These are phyloP conservation scores for Xanthorhoe spadicearia DNA, from an alignment of 2,888 invertebrate species.

Conservation along the genomic window DNA sequence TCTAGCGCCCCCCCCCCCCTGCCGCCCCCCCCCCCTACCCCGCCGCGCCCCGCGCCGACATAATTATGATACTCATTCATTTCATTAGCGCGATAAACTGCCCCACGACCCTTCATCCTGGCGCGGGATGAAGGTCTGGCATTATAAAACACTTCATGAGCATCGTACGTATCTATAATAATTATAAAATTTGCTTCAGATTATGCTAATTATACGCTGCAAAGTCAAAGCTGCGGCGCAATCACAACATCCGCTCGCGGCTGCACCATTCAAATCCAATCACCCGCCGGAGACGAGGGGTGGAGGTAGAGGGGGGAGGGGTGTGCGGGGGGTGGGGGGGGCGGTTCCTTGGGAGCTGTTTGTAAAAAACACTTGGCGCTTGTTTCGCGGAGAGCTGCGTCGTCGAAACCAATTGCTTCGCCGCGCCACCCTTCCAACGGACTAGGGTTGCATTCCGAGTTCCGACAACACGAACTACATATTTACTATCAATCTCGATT, in stretches of 20 bases:
- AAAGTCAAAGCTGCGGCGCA: conserved; percentile 3
- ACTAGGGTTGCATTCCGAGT: not conserved
- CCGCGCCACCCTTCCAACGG: not conserved
- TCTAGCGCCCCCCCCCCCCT: not conserved
- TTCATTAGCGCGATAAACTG: conserved; percentile 10
- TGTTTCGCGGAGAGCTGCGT: conserved; percentile 7
- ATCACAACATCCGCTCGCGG: conserved; percentile 12
- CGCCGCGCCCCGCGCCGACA: not conserved
- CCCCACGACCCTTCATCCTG: not conserved
- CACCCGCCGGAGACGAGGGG: not conserved
- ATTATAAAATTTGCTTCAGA: not conserved
- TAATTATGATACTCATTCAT: not conserved
- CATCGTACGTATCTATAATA: not conserved
- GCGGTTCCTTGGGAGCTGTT: conserved; percentile 2
- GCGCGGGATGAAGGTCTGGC: conserved; percentile 2
- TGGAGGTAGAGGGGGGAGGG: not conserved
- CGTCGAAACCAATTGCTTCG: conserved; percentile 6
- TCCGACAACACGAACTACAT: not conserved
- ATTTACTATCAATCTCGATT: not conserved
- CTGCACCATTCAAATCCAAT: conserved; percentile 9
- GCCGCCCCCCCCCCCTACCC: not conserved
- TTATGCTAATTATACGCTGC: not conserved
- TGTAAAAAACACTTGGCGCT: conserved; percentile 11
- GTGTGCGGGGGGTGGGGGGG: not conserved
- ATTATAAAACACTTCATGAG: not conserved